Evolutionary conservation across 2,888 invertebrate species (phyloP).

Genomic region (Cryptophagus acutangulus): DNA sequence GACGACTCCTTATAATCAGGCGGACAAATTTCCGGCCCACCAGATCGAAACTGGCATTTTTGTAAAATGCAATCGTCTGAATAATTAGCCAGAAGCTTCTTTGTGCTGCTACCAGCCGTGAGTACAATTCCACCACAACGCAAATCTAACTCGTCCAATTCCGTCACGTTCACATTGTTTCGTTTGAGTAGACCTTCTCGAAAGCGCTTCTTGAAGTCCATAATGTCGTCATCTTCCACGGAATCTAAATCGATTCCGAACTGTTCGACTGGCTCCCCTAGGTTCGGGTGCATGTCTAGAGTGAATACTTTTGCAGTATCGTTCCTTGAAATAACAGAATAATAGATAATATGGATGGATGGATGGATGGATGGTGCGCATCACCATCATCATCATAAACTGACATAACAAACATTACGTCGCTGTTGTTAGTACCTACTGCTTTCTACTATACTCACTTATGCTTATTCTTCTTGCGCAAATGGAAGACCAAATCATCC

Average conservation of each 20-base stretch:
- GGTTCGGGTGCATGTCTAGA: constrained; percentile 65
- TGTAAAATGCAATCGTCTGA: constrained; percentile 72
- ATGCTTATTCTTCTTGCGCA: constrained; percentile 43
- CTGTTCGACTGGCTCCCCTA: constrained; percentile 70
- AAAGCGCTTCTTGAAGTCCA: constrained; percentile 68
- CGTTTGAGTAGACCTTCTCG: constrained; percentile 59
- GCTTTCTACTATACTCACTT: constrained; percentile 13
- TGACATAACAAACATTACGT: too few relatives aligned
- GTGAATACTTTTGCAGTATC: constrained; percentile 34
- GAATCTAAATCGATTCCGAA: constrained; percentile 70
- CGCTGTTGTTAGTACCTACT: too few relatives aligned
- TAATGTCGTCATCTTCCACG: constrained; percentile 68
- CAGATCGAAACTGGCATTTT: constrained; percentile 68
- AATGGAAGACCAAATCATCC: constrained; percentile 55
- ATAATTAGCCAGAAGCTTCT: constrained; percentile 55
- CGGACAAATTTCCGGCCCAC: constrained; percentile 73
- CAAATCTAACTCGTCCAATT: constrained; percentile 67
- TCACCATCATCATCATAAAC: too few relatives aligned
- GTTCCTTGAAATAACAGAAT: constrained; percentile 26
- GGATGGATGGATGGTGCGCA: too few relatives aligned
- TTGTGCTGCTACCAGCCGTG: constrained; percentile 61
- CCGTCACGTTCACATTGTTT: constrained; percentile 68
- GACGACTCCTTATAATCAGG: constrained; percentile 75
- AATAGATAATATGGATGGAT: too few relatives aligned
- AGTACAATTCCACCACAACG: constrained; percentile 70